phyloP scores from a whole-genome alignment of 2,797 vertebrate species.

The Esox masquinongy region DNA sequence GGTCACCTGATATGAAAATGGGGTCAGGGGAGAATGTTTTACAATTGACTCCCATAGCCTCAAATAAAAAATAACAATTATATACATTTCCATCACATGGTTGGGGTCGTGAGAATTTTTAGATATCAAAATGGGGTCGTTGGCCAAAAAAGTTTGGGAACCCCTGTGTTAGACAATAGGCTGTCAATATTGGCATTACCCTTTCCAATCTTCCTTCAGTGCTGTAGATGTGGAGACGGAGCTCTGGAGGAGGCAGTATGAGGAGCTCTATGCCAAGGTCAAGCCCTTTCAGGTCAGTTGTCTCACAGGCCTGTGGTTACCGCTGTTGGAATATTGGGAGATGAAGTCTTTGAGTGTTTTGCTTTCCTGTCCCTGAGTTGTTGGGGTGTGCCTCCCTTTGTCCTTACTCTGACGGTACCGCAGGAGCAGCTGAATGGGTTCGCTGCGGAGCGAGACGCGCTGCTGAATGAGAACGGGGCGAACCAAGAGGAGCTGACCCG shows the following conservation, averaged over 20 bases:
- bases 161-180: background rate
- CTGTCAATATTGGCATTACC: background rate
- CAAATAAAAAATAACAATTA: no score
- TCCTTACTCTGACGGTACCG: background rate
- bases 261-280: conserved; percentile 80
- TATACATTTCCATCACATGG: no score
- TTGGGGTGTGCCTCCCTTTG: background rate
- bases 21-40: no score
- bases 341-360: background rate
- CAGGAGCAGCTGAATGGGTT: conserved; percentile 91
- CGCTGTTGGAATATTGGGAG: background rate
- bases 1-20: no score
- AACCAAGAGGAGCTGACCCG: conserved; percentile 91
- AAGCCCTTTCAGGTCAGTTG: conserved; percentile 83
- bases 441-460: conserved; percentile 83
- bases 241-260: conserved; percentile 78
- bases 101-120: no score
- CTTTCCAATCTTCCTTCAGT: background rate
- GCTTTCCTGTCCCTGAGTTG: background rate
- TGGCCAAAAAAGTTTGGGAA: no score
- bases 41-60: no score
- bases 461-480: conserved; percentile 86
- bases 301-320: background rate
- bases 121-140: no score
- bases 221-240: conserved; percentile 54